phyloP scores from a whole-genome alignment of 2,888 invertebrate genomes.

The Lepeophtheirus nordmannii region DNA sequence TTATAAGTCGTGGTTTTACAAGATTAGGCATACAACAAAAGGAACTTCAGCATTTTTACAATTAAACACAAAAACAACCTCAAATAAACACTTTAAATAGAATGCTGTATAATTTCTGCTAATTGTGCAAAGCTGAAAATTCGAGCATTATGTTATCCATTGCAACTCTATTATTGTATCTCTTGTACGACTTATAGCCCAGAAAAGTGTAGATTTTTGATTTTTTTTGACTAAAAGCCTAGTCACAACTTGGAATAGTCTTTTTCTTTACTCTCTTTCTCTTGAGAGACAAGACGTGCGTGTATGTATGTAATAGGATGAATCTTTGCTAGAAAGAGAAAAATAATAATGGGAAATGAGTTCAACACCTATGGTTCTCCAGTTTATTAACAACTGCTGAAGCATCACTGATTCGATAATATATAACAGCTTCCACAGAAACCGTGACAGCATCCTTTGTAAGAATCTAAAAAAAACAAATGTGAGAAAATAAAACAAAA shows the following conservation, averaged over 20 bases:
- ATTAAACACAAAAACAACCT: too few relatives aligned
- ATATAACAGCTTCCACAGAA: conserved; percentile 17
- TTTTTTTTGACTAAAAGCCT: too few relatives aligned
- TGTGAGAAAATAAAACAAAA: not conserved
- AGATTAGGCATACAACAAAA: too few relatives aligned
- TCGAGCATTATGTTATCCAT: too few relatives aligned
- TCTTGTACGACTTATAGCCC: too few relatives aligned
- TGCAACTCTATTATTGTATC: too few relatives aligned
- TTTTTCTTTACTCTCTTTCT: not conserved
- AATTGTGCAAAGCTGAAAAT: too few relatives aligned
- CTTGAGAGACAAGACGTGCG: not conserved
- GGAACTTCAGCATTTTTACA: too few relatives aligned
- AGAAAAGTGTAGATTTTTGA: too few relatives aligned
- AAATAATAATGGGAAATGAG: not conserved
- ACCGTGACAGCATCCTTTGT: conserved; percentile 23
- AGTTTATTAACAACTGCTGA: conserved; percentile 17
- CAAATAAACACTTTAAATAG: too few relatives aligned
- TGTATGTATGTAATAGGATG: not conserved
- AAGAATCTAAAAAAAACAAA: conserved; percentile 21
- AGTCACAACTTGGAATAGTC: not conserved
- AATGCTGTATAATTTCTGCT: too few relatives aligned
- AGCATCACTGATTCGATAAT: conserved; percentile 21
- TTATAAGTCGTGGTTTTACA: too few relatives aligned
- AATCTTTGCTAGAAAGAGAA: not conserved
- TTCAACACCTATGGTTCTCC: conserved; percentile 16